A percentile compares a stretch with the other conserved stretches of the same genome.
phyloP scores from a whole-genome alignment of 92 coral and sea anemone genomes.

The Parazoanthus atlanticus region DNA sequence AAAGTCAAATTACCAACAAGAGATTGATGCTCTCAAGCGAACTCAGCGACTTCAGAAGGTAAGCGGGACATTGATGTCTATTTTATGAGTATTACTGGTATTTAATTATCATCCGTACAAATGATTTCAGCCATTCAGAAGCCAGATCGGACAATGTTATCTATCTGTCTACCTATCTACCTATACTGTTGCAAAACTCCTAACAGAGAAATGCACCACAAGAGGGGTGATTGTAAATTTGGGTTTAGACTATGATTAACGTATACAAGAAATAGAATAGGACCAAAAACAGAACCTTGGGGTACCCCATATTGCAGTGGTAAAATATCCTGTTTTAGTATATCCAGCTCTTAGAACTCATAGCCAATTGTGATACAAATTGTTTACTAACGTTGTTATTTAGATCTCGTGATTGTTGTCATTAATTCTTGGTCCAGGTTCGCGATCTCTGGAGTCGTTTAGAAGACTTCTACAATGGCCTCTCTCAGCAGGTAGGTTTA shows the following conservation, averaged over 20 bases:
- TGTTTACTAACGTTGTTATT: not conserved
- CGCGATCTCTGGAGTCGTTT: slow-evolving; percentile 85
- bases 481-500: slow-evolving; percentile 63
- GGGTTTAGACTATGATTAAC: too few species aligned
- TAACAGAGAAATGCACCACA: too few species aligned
- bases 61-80: not conserved
- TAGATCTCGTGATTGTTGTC: not conserved
- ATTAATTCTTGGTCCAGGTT: slow-evolving; percentile 53
- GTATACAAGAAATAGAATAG: too few species aligned
- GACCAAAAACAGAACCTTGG: too few species aligned
- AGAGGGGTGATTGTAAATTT: too few species aligned
- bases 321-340: too few species aligned
- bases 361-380: too few species aligned
- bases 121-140: not conserved
- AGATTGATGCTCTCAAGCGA: slow-evolving; percentile 87
- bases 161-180: not conserved
- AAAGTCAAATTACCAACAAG: slow-evolving; percentile 73
- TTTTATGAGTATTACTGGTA: not conserved
- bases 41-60: slow-evolving; percentile 90
- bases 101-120: too few species aligned
- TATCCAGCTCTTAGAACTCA: too few species aligned
- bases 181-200: too few species aligned
- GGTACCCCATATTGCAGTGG: too few species aligned
- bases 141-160: not conserved
- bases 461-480: slow-evolving; percentile 70